Evolutionary conservation across 2,113 vertebrate genomes (phyloP).

Genomic region (Scopus umbretta): DNA sequence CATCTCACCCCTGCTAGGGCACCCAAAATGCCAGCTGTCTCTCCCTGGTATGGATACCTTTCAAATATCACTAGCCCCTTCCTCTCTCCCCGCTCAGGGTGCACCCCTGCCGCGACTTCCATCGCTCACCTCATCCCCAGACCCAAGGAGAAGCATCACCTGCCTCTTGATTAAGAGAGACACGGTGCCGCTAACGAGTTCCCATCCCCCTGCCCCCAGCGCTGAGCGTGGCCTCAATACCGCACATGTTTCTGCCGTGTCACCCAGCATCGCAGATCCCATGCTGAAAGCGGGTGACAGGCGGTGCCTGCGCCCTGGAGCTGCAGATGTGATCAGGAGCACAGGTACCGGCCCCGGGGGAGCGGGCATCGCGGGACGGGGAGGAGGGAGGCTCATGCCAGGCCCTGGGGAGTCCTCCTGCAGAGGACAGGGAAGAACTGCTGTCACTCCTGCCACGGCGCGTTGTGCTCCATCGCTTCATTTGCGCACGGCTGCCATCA

Average conservation of each 20-base stretch:
- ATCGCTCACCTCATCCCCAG: neutral
- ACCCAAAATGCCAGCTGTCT: neutral
- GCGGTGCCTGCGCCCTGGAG: rapidly evolving
- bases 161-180: neutral
- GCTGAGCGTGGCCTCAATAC: neutral
- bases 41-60: rapidly evolving
- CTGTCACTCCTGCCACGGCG: neutral
- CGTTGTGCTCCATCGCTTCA: neutral
- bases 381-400: neutral
- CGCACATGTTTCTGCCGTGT: neutral
- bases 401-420: neutral
- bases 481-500: neutral
- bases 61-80: neutral
- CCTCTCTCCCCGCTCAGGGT: neutral
- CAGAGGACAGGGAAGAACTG: neutral
- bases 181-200: neutral
- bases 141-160: neutral
- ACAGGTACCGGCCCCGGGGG: neutral
- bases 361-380: rapidly evolving
- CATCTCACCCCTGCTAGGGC: neutral
- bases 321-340: neutral
- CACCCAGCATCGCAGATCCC: neutral
- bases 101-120: neutral
- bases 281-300: neutral
- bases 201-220: neutral